Percentiles rank a stretch among this genome's conserved stretches.
These are phyloP conservation scores for Caenorhabditis sulstoni DNA, from an alignment of 2,888 invertebrate species.

Conservation along the genomic window DNA sequence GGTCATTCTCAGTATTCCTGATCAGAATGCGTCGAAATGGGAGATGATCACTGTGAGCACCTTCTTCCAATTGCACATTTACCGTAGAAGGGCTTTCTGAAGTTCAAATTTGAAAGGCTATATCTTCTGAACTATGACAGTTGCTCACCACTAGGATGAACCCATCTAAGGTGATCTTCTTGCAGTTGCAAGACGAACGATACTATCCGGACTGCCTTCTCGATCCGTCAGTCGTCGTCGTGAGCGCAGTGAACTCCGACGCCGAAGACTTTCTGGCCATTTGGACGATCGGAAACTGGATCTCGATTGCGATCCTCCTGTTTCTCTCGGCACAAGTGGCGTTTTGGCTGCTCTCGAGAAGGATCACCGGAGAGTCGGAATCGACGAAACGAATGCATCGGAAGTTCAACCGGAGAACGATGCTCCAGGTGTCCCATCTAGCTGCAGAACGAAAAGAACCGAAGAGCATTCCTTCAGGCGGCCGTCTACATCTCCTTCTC, in stretches of 20 bases:
- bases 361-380: slow-evolving; percentile 12
- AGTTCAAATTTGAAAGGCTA: too few relatives aligned
- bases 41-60: slow-evolving; percentile 10
- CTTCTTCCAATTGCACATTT: too few relatives aligned
- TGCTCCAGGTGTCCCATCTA: slow-evolving; percentile 37
- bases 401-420: slow-evolving; percentile 34
- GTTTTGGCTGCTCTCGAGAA: slow-evolving; percentile 9
- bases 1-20: slow-evolving; percentile 11
- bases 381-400: slow-evolving; percentile 28
- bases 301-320: slow-evolving; percentile 11
- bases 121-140: too few relatives aligned
- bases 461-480: slow-evolving; percentile 30
- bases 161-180: too few relatives aligned
- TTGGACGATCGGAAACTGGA: slow-evolving; percentile 16
- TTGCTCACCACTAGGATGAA: too few relatives aligned
- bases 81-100: too few relatives aligned
- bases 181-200: slow-evolving; percentile 16
- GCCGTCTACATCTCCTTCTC: slow-evolving; percentile 31
- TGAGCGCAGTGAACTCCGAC: neutral
- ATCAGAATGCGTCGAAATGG: slow-evolving; percentile 10
- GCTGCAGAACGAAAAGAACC: too few relatives aligned
- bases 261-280: slow-evolving; percentile 6
- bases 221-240: slow-evolving; percentile 18
- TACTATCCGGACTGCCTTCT: slow-evolving; percentile 30
- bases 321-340: slow-evolving; percentile 17